Evolutionary conservation across 1,140 invertebrate genomes (phyloP).

Genomic region (Periplaneta americana): DNA sequence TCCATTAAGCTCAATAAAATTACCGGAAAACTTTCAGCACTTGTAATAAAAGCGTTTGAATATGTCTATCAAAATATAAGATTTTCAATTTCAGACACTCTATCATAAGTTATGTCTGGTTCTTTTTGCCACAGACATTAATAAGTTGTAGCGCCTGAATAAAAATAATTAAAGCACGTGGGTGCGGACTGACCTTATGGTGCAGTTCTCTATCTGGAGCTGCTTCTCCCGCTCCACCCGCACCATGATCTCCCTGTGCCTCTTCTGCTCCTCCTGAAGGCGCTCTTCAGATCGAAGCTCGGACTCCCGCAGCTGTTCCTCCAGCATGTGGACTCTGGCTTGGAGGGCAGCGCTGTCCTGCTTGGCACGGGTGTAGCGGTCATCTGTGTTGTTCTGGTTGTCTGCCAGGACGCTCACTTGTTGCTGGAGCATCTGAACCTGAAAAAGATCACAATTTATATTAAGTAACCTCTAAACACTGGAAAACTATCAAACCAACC

Average conservation of each 20-base stretch:
- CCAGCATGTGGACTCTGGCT: slow-evolving; percentile 82
- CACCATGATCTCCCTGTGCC: slow-evolving; percentile 72
- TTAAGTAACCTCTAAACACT: too few relatives aligned
- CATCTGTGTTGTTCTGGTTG: slow-evolving; percentile 76
- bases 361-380: slow-evolving; percentile 78
- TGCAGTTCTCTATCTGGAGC: slow-evolving; percentile 78
- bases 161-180: background rate
- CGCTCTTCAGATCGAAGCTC: slow-evolving; percentile 81
- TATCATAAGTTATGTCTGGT: too few relatives aligned
- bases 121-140: too few relatives aligned
- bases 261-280: slow-evolving; percentile 75
- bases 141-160: too few relatives aligned
- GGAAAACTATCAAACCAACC: too few relatives aligned
- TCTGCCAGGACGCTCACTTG: slow-evolving; percentile 82
- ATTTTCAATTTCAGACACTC: too few relatives aligned
- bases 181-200: slow-evolving; percentile 51
- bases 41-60: too few relatives aligned
- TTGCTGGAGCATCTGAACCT: slow-evolving; percentile 87
- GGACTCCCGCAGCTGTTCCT: slow-evolving; percentile 86
- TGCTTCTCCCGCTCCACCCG: slow-evolving; percentile 81
- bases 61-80: too few relatives aligned
- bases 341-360: slow-evolving; percentile 87
- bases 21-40: too few relatives aligned
- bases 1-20: too few relatives aligned
- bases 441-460: too few relatives aligned